Base-by-base conservation (phyloP, 2,113 vertebrate species). In the Tenebrosternarchus preto region DNA sequence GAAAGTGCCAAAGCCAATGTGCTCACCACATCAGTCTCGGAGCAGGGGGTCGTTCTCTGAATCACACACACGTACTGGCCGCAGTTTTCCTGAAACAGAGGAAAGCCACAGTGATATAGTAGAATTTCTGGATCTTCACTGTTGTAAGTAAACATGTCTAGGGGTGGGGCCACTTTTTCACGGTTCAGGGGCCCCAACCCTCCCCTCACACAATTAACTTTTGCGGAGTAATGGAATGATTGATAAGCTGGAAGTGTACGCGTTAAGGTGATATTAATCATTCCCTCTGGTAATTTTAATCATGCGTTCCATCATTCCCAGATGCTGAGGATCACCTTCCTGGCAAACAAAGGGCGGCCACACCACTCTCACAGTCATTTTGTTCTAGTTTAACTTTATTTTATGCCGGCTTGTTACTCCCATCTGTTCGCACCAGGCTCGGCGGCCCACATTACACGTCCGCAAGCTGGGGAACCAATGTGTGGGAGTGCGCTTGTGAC, bases 191-290 rank as follows among this genome's bases (percentile, higher is more conserved):
- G 92, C 92, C 93, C 92, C 94, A 94, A 94, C 93, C 96, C 96
- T 92, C 92, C 95, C 95, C 94, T 95, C 94, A 94, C 93, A 94
- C 95, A 93, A 95, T 95, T 95, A 94, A 96, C 96, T 95, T 97
- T 98, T 94, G 93, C 94, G 89, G 91, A 93, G 94, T 98, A 98
- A 99, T 98, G 95, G 97, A 96, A 98, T 98, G 98, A 99, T 99
- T 98, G 98, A 98, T 99, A 98, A 95, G 96, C 95, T 97, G 95
- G 96, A 98, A 98, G 96, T 97, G 93, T 95, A 93, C 94, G 95
- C 95, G 96, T 97, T 96, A 97, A 97, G 96, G 95, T 96, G 97
- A 96, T 97, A 99, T 99, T 99, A 98, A 99, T 99, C 98, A 98
- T 98, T 95, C 95, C 94, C 93, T 92, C 94, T 95, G 95, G 95